Percentiles rank a stretch among this genome's conserved stretches.
Evolutionary conservation across 2,113 vertebrate genomes (phyloP).

Genomic region (Anser cygnoides): DNA sequence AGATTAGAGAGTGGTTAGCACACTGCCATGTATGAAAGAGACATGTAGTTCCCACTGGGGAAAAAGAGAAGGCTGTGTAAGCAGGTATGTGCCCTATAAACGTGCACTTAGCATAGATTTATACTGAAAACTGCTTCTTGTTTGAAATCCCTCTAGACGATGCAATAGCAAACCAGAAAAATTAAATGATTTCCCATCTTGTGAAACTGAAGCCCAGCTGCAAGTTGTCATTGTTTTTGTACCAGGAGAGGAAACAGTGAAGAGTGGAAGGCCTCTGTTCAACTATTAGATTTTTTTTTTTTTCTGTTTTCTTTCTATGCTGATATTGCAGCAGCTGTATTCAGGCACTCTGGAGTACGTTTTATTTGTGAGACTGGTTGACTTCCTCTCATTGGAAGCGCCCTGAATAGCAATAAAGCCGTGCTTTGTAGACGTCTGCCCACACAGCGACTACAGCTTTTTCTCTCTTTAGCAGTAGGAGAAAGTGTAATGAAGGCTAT

Average conservation of each 20-base stretch:
- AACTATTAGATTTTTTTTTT: background rate
- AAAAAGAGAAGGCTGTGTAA: background rate
- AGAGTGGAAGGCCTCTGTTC: background rate
- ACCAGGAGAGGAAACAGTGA: background rate
- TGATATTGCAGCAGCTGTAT: background rate
- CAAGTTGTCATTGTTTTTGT: background rate
- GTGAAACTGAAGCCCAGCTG: background rate
- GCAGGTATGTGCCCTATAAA: background rate
- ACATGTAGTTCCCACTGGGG: background rate
- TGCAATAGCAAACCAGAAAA: background rate
- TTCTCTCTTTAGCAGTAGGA: background rate
- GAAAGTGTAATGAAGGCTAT: constrained; percentile 42
- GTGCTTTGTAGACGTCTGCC: constrained; percentile 31
- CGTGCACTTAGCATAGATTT: background rate
- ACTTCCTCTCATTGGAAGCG: background rate
- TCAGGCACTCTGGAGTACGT: background rate
- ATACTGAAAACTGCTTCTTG: background rate
- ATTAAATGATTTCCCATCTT: background rate
- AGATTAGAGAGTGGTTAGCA: constrained; percentile 11
- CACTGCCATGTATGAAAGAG: background rate
- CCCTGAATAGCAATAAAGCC: constrained; percentile 38
- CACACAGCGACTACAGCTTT: constrained; percentile 2
- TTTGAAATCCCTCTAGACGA: background rate
- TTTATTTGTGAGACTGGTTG: constrained; percentile 7
- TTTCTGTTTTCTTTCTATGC: background rate